Base-by-base conservation (phyloP, 2,797 vertebrate species). In the Eospalax fontanierii region DNA sequence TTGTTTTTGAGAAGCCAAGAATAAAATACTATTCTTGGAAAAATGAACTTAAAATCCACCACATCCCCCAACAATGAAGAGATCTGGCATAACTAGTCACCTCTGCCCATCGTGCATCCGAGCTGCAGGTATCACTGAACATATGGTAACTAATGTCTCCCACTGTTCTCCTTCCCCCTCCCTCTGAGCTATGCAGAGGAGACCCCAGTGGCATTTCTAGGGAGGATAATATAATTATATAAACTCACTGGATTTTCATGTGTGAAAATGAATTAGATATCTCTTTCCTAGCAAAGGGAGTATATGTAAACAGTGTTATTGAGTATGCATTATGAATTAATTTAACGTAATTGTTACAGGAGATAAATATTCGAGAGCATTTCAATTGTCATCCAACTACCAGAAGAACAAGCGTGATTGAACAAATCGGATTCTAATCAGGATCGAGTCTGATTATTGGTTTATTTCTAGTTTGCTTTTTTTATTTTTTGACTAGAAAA, bases 291-390 rank as follows among this genome's bases (percentile, higher is more conserved):
- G 93, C 84, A 89, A 95, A 78, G 80, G 89, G 65, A 96, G 33
- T 94, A 92, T 90, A 87, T 93, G 89, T 91, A 96, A 97, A 98
- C 92, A 97, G 33, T 87, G 75, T 92, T 96, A 97, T n/a, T 78
- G 78, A 75, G 84, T 21, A 46, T 93, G 79, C 24, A 66, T 92
- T 91, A 91, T 95, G 91, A 94, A 92, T 96, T 97, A 93, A 96
- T 93, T 97, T 95, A 94, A 89, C 70, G 46, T 96, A 96, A 97
- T 97, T 95, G 79, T 92, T 96, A 91, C 57, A 93, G 80, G 74
- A 97, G 90, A 95, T 91, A 95, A 85, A 96, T 90, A 96, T 68
- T 95, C 90, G 75, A 91, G 65, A 90, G 35, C 83, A 95, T 96
- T 96, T 95, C 90, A 73, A 35, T 90, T 94, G 93, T 93, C 90